Evolutionary conservation across 2,888 invertebrate species (phyloP), one percentile per base, ranked within the genome.

Genomic region (Sarcophaga variegata): DNA sequence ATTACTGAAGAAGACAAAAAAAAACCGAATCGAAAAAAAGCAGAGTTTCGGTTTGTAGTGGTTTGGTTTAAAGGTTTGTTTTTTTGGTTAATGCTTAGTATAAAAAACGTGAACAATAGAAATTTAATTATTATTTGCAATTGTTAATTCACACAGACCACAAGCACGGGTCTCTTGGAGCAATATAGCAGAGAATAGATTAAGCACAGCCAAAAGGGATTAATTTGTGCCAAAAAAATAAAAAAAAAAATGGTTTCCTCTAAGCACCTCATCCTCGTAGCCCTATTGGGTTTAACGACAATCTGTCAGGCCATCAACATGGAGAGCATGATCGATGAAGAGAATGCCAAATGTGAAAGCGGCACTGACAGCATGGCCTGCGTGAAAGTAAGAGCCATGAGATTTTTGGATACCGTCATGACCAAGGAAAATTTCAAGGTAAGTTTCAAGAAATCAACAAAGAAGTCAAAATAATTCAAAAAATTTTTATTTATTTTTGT

Each of bases 301-400:
- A 25, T 79, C 8, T 84, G 87, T 82, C 79, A 83, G 74, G 83
- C 87, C 67, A 80, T 88, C 47, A 88, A 96, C 89, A 95, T 97
- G 94, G 96, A 96, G 90, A 94, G 95, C 78, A 95, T 96, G 94
- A 96, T 97, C 71, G 96, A 96, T 91, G 96, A 96, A 93, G 96
- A 97, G 94, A 95, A 96, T 91, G 94, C 94, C 81, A 96, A 96
- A 91, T 97, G 97, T 93, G 94, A 95, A 63, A 95, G 95, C 90
- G 96, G 96, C 89, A 96, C 96, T 89, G 97, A 97, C 92, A 96
- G 96, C 25, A 95, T 97, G 82, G 96, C 97, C 88, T 97, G 97
- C 94, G 95, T 97, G 93, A 97, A 97, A 93, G 96, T 96, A 94
- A 97, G 96, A 93, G 96, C 97, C 88, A 96, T 97, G 94, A 96